Conservation (phyloP, 2,797 vertebrate species). For the Lophura swinhoii region DNA sequence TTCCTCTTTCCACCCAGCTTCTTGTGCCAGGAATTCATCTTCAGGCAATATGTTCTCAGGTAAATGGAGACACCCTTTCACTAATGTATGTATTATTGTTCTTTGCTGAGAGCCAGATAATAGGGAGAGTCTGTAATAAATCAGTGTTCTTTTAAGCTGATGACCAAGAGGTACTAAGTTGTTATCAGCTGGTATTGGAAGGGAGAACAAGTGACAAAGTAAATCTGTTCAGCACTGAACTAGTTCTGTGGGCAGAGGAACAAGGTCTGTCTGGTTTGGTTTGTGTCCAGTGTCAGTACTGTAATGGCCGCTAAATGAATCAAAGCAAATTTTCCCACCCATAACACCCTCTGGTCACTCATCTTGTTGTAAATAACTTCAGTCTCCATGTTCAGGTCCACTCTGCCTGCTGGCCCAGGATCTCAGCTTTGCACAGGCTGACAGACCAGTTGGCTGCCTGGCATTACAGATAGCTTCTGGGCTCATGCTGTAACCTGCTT, state of each 20-base stretch:
- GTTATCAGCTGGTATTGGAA: constrained; percentile 15
- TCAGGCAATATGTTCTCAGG: not conserved
- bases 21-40: not conserved
- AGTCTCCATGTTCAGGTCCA: accelerated
- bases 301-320: not conserved
- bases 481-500: not conserved
- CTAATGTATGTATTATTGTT: not conserved
- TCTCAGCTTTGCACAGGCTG: not conserved
- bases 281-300: not conserved
- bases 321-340: not conserved
- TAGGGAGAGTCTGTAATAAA: not conserved
- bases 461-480: accelerated
- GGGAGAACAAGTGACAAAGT: not conserved
- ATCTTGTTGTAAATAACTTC: not conserved
- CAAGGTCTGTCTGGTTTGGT: not conserved
- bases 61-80: not conserved
- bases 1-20: not conserved
- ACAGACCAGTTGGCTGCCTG: not conserved
- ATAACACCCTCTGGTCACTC: not conserved
- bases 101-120: not conserved
- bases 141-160: constrained; percentile 1
- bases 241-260: not conserved
- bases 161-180: not conserved
- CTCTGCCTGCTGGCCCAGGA: not conserved
- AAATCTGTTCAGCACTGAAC: not conserved